Base-by-base conservation (phyloP, 2,888 invertebrate species). In the Xanthostigma xanthostigma region DNA sequence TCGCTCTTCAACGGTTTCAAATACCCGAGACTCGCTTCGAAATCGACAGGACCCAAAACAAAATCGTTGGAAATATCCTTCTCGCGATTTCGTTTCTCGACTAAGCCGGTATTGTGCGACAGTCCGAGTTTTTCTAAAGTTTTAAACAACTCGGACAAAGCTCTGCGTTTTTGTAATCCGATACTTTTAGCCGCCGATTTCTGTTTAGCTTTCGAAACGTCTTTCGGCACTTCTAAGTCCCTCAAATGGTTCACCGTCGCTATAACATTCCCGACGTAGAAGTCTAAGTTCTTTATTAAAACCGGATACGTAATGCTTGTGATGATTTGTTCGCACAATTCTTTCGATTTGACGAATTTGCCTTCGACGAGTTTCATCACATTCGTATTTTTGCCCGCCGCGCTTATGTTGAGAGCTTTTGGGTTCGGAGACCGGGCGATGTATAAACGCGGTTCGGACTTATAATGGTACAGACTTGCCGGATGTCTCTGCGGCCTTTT, bases 91-190 rank as follows among this genome's bases (percentile, higher is more conserved):
- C 75, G 70, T 1, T 73, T 55, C 58, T 80, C 75, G 36, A 82
- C 69, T 8, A 86, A 68, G 2, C 95, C 95, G 1, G 81, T 79
- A 51, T 86, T 78, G 60, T 86, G 90, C 41, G 86, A 91, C 2
- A 94, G 63, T 0, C 93, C 91, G 54, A 86, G 72, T 50, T 75
- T 76, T 1, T 76, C 64, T 1, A 97, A 67, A 27, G 75, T 73
- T 62, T 87, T 89, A 64, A 94, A 95, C 41, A 95, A 71, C 65
- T 93, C 91, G 0, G 88, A 78, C 1, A 96, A 66, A 0, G 85
- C 82, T 67, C 88, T 83, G 35, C 87, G 80, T 64, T 93, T 94
- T 59, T 87, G 85, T 58, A 87, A 84, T 4, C 91, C 72, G 45
- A 90, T 82, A 62, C 79, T 80, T 60, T 88, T 89, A 0, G 84